Percentiles rank a stretch among this genome's conserved stretches.
Evolutionary conservation across 2,113 vertebrate species (phyloP).

Genomic region (Etia nguti): DNA sequence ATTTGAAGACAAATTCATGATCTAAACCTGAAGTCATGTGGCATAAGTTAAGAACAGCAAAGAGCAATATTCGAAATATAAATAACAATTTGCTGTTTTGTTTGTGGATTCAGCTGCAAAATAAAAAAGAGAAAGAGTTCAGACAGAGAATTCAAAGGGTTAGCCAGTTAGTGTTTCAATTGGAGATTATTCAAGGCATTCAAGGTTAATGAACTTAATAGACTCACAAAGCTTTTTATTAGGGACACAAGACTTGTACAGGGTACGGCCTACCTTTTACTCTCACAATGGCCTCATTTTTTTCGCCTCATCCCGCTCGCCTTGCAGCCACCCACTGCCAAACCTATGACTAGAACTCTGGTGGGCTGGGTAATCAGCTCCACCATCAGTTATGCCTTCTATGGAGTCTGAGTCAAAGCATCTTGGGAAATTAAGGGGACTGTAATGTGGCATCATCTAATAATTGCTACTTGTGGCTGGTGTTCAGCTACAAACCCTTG

Average conservation of each 20-base stretch:
- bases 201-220: neutral
- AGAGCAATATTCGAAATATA: neutral
- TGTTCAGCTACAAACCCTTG: neutral
- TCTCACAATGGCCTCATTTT: neutral
- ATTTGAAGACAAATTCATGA: neutral
- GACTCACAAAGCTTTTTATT: neutral
- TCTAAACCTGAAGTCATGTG: neutral
- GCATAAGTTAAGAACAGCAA: neutral
- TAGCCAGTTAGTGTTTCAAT: neutral
- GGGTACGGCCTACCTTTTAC: neutral
- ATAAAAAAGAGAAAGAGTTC: neutral
- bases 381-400: neutral
- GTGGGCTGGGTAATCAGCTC: neutral
- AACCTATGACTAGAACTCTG: neutral
- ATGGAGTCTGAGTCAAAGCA: neutral
- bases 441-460: neutral
- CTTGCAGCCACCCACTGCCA: neutral
- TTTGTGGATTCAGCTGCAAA: neutral
- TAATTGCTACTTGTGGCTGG: neutral
- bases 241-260: neutral
- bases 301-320: neutral
- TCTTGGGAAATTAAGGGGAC: neutral
- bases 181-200: neutral
- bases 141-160: neutral
- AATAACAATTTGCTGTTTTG: neutral